Evolutionary conservation across 1,140 invertebrate genomes (phyloP).

Genomic region (Halesus radiatus): DNA sequence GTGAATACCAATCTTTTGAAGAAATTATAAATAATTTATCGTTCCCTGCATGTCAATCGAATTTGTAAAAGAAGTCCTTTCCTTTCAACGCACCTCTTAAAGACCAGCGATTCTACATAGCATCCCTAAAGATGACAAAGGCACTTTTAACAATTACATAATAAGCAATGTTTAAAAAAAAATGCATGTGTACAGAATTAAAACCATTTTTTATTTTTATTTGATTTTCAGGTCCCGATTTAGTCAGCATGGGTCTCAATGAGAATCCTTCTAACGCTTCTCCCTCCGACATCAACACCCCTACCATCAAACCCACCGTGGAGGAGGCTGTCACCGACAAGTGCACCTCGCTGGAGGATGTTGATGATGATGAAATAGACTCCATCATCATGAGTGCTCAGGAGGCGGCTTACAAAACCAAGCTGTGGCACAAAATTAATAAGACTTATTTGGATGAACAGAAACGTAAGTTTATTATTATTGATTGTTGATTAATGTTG

Average conservation of each 20-base stretch:
- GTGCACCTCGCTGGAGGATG: conserved; percentile 83
- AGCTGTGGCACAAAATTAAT: conserved; percentile 88
- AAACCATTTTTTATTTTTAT: not conserved
- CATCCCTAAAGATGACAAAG: too few relatives aligned
- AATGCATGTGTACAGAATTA: too few relatives aligned
- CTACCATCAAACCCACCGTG: conserved; percentile 50
- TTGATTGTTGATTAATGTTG: too few relatives aligned
- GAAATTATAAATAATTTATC: too few relatives aligned
- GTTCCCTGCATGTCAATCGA: too few relatives aligned
- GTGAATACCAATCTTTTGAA: too few relatives aligned
- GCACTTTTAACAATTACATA: too few relatives aligned
- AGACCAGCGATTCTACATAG: too few relatives aligned
- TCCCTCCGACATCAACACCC: conserved; percentile 2
- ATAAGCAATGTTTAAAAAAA: too few relatives aligned
- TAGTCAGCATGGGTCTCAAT: conserved; percentile 51
- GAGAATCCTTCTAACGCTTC: not conserved
- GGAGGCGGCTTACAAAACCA: conserved; percentile 84
- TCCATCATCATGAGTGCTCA: conserved; percentile 87
- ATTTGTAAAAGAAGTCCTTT: too few relatives aligned
- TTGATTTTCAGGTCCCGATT: conserved; percentile 46
- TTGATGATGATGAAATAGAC: conserved; percentile 92
- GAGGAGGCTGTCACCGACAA: conserved; percentile 66
- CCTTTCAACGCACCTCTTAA: too few relatives aligned
- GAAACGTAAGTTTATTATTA: conserved; percentile 74
- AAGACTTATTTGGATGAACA: conserved; percentile 86